Base-by-base conservation (phyloP, 2,797 vertebrate species). In the Coluber constrictor region DNA sequence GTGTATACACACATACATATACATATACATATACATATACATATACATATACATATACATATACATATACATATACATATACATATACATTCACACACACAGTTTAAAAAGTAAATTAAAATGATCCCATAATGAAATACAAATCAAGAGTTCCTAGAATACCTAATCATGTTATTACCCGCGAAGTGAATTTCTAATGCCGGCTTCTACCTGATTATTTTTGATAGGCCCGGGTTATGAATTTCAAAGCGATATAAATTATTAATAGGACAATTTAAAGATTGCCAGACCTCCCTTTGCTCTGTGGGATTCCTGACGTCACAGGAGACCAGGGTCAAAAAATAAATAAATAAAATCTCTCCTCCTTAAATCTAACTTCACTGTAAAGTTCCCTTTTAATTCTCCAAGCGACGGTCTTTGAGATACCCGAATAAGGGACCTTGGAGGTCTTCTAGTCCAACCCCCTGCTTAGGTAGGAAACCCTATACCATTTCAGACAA, bases 81-180 rank as follows among this genome's bases (percentile, higher is more conserved):
- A 55, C 2, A 55, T 3, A 55, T 10, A 55, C 11, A 55, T 97
- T 95, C 97, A 97, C 97, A 97, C 97, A 97, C 97, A 97, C 97
- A 97, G 96, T 97, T 97, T 97, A 97, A 98, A 90, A 97, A 97
- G 97, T 97, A 98, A 98, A 98, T 98, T 98, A 98, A 98, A 98
- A 98, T 97, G 97, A 97, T 97, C 98, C 97, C 97, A 97, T 98
- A 98, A 98, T 98, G 97, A 98, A 98, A 98, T 97, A 97, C 96
- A 97, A 97, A 97, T 98, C 97, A 97, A 96, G 97, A 98, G 97
- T 97, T 97, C 97, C 97, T 97, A 96, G 97, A 98, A 98, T 97
- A 97, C 97, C 97, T 97, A 98, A 98, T 98, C 96, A 87, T 97
- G 97, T 97, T 97, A 98, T 98, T 97, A 98, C 97, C 97, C 96